Percentiles rank a stretch among this genome's conserved stretches.
These are phyloP conservation scores for Leptatherina wallacei DNA, from an alignment of 2,797 vertebrate genomes.

Conservation along the genomic window DNA sequence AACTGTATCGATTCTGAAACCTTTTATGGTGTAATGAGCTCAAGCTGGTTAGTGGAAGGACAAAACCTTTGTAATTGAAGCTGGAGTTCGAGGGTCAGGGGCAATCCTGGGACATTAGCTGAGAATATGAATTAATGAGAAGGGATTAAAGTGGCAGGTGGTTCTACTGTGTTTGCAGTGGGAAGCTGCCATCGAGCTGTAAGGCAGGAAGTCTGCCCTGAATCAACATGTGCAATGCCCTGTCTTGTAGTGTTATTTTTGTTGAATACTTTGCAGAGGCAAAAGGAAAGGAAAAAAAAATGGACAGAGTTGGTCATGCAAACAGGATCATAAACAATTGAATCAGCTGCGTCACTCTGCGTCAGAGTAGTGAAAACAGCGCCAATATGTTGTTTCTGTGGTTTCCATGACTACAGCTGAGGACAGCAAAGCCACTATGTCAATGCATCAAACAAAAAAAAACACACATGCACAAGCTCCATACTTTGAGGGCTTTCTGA, in stretches of 20 bases:
- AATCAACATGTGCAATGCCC: constrained; percentile 57
- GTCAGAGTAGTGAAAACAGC: constrained; percentile 50
- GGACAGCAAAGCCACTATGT: constrained; percentile 12
- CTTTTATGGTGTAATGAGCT: constrained; percentile 41
- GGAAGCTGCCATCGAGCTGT: constrained; percentile 33
- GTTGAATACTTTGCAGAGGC: constrained; percentile 54
- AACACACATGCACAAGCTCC: constrained; percentile 30
- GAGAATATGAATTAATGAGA: constrained; percentile 59
- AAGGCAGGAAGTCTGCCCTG: constrained; percentile 50
- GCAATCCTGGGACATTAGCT: constrained; percentile 54
- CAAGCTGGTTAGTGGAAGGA: constrained; percentile 52
- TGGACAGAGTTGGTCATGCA: constrained; percentile 33
- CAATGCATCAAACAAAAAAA: constrained; percentile 15
- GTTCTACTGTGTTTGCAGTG: constrained; percentile 41
- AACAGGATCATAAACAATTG: constrained; percentile 18
- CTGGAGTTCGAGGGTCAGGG: constrained; percentile 27
- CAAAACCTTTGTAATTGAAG: constrained; percentile 46
- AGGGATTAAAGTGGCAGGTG: constrained; percentile 59
- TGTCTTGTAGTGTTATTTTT: constrained; percentile 56
- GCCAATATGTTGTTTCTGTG: constrained; percentile 19
- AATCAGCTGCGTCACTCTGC: constrained; percentile 48
- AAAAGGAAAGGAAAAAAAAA: constrained; percentile 7
- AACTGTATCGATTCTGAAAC: constrained; percentile 45
- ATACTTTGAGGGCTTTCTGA: constrained; percentile 96
- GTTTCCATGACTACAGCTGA: constrained; percentile 58